Base-by-base conservation (phyloP, 2,888 invertebrate genomes). In the Suillia variegata region DNA sequence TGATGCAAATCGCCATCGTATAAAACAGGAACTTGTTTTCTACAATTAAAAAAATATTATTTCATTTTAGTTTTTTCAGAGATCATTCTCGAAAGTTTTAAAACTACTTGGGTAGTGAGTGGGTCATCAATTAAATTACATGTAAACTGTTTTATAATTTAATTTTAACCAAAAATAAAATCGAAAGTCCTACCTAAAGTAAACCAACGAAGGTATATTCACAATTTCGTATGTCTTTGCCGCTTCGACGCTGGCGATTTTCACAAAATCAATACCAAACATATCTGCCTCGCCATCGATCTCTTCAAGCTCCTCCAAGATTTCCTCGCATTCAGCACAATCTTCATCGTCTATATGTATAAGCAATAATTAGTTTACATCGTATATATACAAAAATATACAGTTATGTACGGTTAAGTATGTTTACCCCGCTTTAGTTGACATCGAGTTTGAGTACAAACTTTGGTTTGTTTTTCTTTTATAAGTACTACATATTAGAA, bases 221-320 rank as follows among this genome's bases (percentile, higher is more conserved):
- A 94, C 87, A 54, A 96, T 86, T 68, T 90, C 90, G 79, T 92
- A 93, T 71, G 90, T 90, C 34, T 90, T 88, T 12, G 94, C 92
- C 2, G 93, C 91, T 70, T 92, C 90, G 0, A 88, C 84, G 73
- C 93, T 93, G 47, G 90, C 89, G 56, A 96, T 93, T 81, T 96
- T 96, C 0, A 96, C 95, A 81, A 96, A 96, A 80, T 96, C 95
- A 68, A 96, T 95, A n/a, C 94, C 94, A 77, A 88, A 94, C 70
- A 91, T 87, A 81, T 96, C 95, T 0, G 95, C 94, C 83, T 97
- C 96, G 31, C 95, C 95, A 74, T 98, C 97, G 68, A 98, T 96
- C 79, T 94, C 91, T 82, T 97, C 97, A 42, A 97, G 82, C 62
- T 94, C 90, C 79, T 93, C 92, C 49, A 97, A 85, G 56, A 96